phyloP scores from a whole-genome alignment of 2,797 vertebrate species.

The Anabas testudineus region DNA sequence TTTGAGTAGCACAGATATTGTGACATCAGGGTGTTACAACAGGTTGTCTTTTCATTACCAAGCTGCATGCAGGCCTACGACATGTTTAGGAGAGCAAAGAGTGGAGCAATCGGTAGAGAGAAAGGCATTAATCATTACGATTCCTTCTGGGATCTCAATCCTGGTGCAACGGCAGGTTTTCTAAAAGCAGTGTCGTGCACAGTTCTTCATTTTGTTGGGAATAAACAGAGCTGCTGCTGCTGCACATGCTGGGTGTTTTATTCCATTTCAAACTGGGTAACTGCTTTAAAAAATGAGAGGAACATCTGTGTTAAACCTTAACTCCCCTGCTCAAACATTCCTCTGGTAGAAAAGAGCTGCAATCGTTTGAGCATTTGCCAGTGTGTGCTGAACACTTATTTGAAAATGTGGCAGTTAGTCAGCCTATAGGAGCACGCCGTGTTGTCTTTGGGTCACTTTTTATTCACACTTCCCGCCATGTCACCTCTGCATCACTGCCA shows the following conservation, averaged over 20 bases:
- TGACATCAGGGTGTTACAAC: slow-evolving; percentile 60
- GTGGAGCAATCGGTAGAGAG: slow-evolving; percentile 39
- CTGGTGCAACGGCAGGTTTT: slow-evolving; percentile 45
- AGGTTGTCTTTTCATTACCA: slow-evolving; percentile 52
- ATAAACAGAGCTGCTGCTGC: slow-evolving; percentile 12
- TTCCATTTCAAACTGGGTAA: slow-evolving; percentile 10
- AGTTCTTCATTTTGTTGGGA: slow-evolving; percentile 28
- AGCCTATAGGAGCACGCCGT: background rate
- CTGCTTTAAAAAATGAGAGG: slow-evolving; percentile 4
- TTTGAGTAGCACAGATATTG: slow-evolving; percentile 2
- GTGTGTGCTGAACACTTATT: background rate
- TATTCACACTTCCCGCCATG: slow-evolving; percentile 8
- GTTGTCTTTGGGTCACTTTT: slow-evolving; percentile 17
- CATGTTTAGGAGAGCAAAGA: slow-evolving; percentile 25
- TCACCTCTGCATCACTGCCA: slow-evolving; percentile 6
- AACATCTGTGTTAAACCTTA: slow-evolving; percentile 18
- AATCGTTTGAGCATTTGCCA: background rate
- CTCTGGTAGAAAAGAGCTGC: slow-evolving; percentile 20
- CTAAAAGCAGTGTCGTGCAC: slow-evolving; percentile 23
- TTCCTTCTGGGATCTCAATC: slow-evolving; percentile 45
- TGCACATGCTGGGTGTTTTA: slow-evolving; percentile 6
- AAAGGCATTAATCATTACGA: slow-evolving; percentile 58
- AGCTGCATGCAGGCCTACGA: slow-evolving; percentile 34
- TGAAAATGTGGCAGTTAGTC: background rate
- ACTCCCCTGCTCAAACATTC: background rate